A percentile compares a stretch with the other conserved stretches of the same genome.
These are phyloP conservation scores for Lepilemur septentrionalis DNA, from an alignment of 2,797 vertebrate genomes.

Conservation along the genomic window DNA sequence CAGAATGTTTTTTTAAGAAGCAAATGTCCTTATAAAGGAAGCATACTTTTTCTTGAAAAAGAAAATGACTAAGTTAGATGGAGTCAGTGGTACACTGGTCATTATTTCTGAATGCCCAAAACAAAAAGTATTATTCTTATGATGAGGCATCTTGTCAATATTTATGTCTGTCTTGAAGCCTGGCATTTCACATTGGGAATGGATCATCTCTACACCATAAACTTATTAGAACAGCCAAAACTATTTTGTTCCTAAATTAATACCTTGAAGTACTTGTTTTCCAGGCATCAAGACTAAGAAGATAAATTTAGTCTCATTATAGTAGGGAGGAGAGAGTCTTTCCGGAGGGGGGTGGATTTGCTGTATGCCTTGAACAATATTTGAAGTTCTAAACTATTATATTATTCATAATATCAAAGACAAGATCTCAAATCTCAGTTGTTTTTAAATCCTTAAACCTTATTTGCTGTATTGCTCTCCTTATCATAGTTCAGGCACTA, in stretches of 20 bases:
- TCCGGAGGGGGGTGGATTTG: not conserved
- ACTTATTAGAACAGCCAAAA: not conserved
- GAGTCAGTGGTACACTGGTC: not conserved
- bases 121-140: not conserved
- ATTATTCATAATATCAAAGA: not conserved
- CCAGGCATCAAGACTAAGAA: not conserved
- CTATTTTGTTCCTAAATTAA: not conserved
- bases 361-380: not conserved
- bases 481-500: not conserved
- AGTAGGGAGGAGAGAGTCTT: not conserved
- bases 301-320: not conserved
- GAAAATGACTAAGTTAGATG: not conserved
- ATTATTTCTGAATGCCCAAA: constrained; percentile 12
- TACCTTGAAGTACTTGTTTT: not conserved
- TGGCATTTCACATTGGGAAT: not conserved
- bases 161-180: not conserved
- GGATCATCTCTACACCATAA: not conserved
- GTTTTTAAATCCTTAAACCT: not conserved
- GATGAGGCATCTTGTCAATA: not conserved
- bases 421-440: not conserved
- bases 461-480: not conserved
- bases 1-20: not conserved
- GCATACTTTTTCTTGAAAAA: not conserved
- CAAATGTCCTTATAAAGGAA: not conserved
- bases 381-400: not conserved